Evolutionary conservation across 2,113 vertebrate species (phyloP).

Genomic region (Ceyx cyanopectus): DNA sequence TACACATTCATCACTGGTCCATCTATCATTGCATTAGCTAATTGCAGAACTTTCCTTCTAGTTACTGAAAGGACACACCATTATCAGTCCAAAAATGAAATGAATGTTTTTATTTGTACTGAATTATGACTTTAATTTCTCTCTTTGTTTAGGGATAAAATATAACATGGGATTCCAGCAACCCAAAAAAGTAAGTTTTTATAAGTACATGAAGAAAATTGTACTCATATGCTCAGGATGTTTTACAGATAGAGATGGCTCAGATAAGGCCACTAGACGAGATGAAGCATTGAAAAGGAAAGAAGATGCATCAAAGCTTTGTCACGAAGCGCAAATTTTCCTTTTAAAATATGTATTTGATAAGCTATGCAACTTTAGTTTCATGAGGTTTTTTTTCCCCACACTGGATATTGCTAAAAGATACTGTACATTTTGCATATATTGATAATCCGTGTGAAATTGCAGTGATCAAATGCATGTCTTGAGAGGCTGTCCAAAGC

Average conservation of each 20-base stretch:
- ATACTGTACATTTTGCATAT: slow-evolving; percentile 4
- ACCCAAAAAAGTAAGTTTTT: slow-evolving; percentile 75
- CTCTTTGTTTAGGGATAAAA: slow-evolving; percentile 79
- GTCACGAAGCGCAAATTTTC: slow-evolving; percentile 1
- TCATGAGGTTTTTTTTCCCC: not conserved
- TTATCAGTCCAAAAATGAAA: not conserved
- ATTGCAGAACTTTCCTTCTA: not conserved
- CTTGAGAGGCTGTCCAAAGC: not conserved
- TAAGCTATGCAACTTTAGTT: slow-evolving; percentile 22
- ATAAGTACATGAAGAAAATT: not conserved
- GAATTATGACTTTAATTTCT: slow-evolving; percentile 53
- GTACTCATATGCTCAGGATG: not conserved
- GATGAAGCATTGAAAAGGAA: not conserved
- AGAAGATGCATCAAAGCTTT: not conserved
- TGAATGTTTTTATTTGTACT: not conserved
- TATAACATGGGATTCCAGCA: slow-evolving; percentile 76
- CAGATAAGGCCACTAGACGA: not conserved
- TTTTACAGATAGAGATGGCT: not conserved
- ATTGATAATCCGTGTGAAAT: not conserved
- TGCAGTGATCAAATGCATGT: accelerated
- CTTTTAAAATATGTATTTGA: slow-evolving; percentile 15
- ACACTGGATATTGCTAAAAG: slow-evolving; percentile 15
- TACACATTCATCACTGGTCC: not conserved
- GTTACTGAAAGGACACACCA: not conserved
- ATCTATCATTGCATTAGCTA: not conserved